Evolutionary conservation across 2,113 vertebrate genomes (phyloP).

Genomic region (Oryzias melastigma): DNA sequence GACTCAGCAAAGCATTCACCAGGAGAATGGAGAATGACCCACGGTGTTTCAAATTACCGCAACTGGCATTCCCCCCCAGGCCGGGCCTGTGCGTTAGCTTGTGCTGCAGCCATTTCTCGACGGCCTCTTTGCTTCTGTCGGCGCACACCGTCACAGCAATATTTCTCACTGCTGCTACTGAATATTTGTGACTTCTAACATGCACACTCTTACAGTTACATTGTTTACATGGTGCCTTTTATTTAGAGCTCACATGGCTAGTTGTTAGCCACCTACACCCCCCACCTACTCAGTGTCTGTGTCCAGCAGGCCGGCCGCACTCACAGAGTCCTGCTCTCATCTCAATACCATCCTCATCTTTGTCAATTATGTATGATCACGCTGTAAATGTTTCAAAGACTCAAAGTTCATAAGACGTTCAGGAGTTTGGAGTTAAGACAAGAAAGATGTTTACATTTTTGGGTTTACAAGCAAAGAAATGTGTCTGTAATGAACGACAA

Average conservation of each 20-base stretch:
- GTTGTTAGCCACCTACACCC: conserved; percentile 20
- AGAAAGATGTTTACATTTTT: no score
- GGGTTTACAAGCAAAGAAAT: no score
- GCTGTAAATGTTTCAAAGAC: conserved; percentile 67
- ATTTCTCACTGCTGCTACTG: neutral
- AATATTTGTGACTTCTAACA: neutral
- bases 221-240: conserved; percentile 13
- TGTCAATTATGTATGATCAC: conserved; percentile 59
- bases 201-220: neutral
- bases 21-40: conserved; percentile 12
- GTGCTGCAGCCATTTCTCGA: conserved; percentile 28
- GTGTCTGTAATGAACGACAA: conserved; percentile 30
- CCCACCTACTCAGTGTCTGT: conserved; percentile 15
- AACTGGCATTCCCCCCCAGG: conserved; percentile 34
- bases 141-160: neutral
- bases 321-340: conserved; percentile 25
- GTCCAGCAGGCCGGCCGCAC: conserved; percentile 9
- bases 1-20: conserved; percentile 30
- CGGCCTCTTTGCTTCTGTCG: neutral
- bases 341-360: conserved; percentile 23
- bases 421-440: neutral
- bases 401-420: conserved; percentile 5
- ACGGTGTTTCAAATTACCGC: conserved; percentile 52
- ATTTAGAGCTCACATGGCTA: conserved; percentile 11
- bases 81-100: conserved; percentile 33